These are phyloP conservation scores for Leptodactylus fallax DNA, from an alignment of 2,797 vertebrate genomes.

Conservation along the genomic window DNA sequence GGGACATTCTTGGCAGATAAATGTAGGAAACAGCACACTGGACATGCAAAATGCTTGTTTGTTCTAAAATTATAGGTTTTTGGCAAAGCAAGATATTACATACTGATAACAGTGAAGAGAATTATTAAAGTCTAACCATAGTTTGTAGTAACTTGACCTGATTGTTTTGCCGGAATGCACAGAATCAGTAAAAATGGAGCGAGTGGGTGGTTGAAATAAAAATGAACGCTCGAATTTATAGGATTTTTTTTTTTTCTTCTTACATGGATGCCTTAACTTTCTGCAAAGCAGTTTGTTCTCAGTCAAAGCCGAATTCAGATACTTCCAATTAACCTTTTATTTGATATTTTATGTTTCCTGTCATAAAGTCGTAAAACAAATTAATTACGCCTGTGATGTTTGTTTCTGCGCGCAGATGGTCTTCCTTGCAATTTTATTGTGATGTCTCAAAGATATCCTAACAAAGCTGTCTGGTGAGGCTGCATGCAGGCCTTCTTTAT, in stretches of 20 bases:
- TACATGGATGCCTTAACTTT: conserved; percentile 67
- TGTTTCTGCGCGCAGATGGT: conserved; percentile 82
- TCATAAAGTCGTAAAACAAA: conserved; percentile 82
- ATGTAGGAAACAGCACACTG: conserved; percentile 16
- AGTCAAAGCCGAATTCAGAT: conserved; percentile 78
- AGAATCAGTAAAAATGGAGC: conserved; percentile 73
- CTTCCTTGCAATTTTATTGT: conserved; percentile 76
- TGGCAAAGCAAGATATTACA: conserved; percentile 28
- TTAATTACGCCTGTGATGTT: conserved; percentile 81
- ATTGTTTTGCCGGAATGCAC: conserved; percentile 67
- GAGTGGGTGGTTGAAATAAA: conserved; percentile 72
- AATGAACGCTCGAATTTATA: conserved; percentile 71
- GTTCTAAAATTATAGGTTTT: conserved; percentile 48
- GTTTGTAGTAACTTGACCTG: conserved; percentile 54
- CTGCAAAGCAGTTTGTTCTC: conserved; percentile 73
- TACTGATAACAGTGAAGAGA: conserved; percentile 34
- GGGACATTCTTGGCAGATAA: conserved; percentile 45
- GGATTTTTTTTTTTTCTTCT: conserved; percentile 68
- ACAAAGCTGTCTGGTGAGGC: conserved; percentile 68
- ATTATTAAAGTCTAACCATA: conserved; percentile 44
- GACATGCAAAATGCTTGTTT: conserved; percentile 35
- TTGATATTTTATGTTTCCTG: conserved; percentile 86
- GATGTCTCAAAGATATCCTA: conserved; percentile 76
- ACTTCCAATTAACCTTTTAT: conserved; percentile 83
- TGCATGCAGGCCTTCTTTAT: conserved; percentile 61